These are phyloP conservation scores for Dunckerocampus dactyliophorus DNA, from an alignment of 2,113 vertebrate species.

Conservation along the genomic window DNA sequence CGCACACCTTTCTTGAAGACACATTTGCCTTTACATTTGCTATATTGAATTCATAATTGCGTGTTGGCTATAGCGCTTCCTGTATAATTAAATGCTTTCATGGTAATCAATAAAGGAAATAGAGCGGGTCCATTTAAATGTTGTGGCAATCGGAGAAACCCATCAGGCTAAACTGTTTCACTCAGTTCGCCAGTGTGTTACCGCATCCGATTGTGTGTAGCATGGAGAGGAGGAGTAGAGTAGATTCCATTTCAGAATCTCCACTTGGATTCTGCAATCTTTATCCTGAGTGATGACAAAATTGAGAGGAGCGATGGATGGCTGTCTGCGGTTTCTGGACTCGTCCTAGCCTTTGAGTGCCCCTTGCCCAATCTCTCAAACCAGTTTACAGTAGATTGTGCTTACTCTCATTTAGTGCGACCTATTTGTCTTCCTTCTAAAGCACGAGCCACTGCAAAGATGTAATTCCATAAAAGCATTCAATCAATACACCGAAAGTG, in stretches of 20 bases:
- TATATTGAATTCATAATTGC: conserved; percentile 70
- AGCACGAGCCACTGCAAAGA: conserved; percentile 68
- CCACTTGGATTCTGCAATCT: conserved; percentile 37
- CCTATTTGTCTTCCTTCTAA: conserved; percentile 73
- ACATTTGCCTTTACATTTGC: conserved; percentile 67
- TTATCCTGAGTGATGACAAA: conserved; percentile 44
- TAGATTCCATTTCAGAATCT: conserved; percentile 55
- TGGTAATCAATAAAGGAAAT: conserved; percentile 72
- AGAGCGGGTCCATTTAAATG: conserved; percentile 67
- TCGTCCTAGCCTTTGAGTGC: conserved; percentile 47
- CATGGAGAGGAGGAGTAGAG: conserved; percentile 28
- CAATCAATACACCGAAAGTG: conserved; percentile 74
- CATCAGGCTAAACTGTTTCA: conserved; percentile 48
- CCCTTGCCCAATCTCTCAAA: conserved; percentile 49
- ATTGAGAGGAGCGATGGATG: conserved; percentile 49
- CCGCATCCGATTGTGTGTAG: conserved; percentile 22
- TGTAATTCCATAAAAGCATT: conserved; percentile 81
- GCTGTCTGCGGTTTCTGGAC: conserved; percentile 47
- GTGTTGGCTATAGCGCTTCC: conserved; percentile 65
- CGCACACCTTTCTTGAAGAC: conserved; percentile 47
- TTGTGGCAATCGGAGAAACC: conserved; percentile 54
- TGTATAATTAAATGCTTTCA: conserved; percentile 69
- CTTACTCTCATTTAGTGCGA: conserved; percentile 69
- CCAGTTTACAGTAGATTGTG: conserved; percentile 58
- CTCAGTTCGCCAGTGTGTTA: conserved; percentile 34